Evolutionary conservation across 2,113 vertebrate genomes (phyloP).

Genomic region (Dolichallabes microphthalmus): DNA sequence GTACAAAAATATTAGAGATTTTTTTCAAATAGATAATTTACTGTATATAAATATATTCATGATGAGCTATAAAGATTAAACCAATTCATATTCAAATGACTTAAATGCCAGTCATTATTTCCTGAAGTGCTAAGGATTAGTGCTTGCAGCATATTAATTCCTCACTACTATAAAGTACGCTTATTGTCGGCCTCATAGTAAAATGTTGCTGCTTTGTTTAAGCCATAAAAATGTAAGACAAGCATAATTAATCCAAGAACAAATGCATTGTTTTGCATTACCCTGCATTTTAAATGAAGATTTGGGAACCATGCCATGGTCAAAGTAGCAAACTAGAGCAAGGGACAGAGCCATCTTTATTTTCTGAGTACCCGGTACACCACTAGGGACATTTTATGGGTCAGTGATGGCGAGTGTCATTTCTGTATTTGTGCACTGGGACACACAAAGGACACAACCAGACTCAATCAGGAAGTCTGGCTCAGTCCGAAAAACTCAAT

Average conservation of each 20-base stretch:
- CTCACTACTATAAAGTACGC: neutral
- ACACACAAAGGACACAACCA: conserved; percentile 12
- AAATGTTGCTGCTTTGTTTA: neutral
- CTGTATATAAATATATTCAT: neutral
- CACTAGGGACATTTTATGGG: neutral
- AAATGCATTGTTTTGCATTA: neutral
- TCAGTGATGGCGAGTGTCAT: neutral
- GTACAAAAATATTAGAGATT: neutral
- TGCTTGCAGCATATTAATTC: neutral
- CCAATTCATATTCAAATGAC: neutral
- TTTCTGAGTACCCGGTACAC: neutral
- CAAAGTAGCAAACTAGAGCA: neutral
- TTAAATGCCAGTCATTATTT: neutral
- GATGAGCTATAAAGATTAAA: neutral
- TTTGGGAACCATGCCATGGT: neutral
- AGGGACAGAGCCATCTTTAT: neutral
- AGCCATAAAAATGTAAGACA: neutral
- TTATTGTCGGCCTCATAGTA: neutral
- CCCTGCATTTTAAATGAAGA: neutral
- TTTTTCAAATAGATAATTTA: neutral
- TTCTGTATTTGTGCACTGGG: neutral
- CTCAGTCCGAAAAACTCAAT: neutral
- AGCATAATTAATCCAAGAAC: neutral
- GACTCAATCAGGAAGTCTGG: neutral
- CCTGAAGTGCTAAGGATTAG: neutral